Evolutionary conservation across 2,113 vertebrate genomes (phyloP), one percentile per base, ranked within the genome.

Genomic region (Ageneiosus marmoratus): DNA sequence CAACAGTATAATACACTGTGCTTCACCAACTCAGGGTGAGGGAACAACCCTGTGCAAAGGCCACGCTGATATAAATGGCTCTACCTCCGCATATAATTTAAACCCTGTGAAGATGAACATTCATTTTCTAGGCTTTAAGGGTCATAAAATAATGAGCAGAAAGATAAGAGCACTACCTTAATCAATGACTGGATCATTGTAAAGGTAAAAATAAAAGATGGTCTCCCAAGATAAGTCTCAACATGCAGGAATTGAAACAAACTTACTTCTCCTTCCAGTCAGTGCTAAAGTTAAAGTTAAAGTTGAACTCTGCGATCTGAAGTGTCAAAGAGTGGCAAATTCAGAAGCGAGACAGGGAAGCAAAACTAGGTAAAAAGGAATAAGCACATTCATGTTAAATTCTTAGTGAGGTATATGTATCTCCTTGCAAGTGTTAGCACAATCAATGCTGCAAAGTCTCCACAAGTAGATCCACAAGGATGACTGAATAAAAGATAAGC

Each of bases 41-140:
- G 4, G 11, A 76, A 55, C 13, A 53, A 56, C 78, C 55, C 78
- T 56, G 46, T 78, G 51, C 69, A 86, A 78, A 84, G 74, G 82
- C 48, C 65, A 81, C 37, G 5, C 7, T 84, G 79, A 84, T 84
- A 84, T 63, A 22, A 51, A 5, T 51, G 22, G 32, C 37, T 46
- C 9, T 44, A 51, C n/a, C 50, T 18, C 48, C 56, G 46, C 77
- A 41, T 72, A 37, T 34, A 58, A 41, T 24, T 48, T 4, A 81
- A 37, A 18, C 48, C 53, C n/a, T 58, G 11, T 55, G 24, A 65
- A 44, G 50, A 65, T 41, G 51, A 29, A 50, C 27, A 63, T 15
- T 34, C 37, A 58, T 73, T 53, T 60, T 77, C 50, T 46, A 77
- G 13, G 12, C 44, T 60, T n/a, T 37, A 41, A 29, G 69, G 24